A percentile compares a stretch with the other conserved stretches of the same genome.
phyloP scores from a whole-genome alignment of 2,797 vertebrate species.

The Streptopelia turtur region DNA sequence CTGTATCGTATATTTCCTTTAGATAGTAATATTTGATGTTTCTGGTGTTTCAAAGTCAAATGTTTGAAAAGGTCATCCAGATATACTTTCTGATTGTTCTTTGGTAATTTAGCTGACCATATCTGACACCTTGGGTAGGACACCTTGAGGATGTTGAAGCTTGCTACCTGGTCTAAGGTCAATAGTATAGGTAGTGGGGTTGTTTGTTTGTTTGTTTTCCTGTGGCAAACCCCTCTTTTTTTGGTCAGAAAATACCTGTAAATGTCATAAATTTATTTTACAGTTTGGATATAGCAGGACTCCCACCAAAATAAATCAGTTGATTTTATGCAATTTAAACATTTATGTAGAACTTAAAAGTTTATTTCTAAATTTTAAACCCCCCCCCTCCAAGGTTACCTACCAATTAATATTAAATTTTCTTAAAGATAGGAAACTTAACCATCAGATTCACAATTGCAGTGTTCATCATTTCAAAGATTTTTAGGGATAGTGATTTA shows the following conservation, averaged over 20 bases:
- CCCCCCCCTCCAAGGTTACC: neutral
- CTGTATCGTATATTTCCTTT: accelerated
- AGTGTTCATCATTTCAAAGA: neutral
- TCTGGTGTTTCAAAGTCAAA: neutral
- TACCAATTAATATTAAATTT: neutral
- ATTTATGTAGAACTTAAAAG: neutral
- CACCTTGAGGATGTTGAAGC: neutral
- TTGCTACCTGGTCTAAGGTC: neutral
- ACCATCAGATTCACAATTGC: neutral
- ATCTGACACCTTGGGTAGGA: neutral
- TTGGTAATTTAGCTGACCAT: neutral
- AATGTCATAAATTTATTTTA: neutral
- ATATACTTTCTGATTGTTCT: neutral
- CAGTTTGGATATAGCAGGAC: neutral
- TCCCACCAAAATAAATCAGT: neutral
- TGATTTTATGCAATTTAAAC: neutral
- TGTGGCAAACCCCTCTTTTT: neutral
- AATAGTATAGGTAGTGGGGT: neutral
- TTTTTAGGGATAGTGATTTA: neutral
- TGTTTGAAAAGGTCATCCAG: neutral
- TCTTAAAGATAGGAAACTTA: neutral
- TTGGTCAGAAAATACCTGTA: neutral
- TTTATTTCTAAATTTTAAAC: neutral
- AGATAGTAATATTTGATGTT: neutral
- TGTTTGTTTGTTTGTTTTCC: neutral